Evolutionary conservation across 2,113 vertebrate species (phyloP).

Genomic region (Triplophysa tibetana): DNA sequence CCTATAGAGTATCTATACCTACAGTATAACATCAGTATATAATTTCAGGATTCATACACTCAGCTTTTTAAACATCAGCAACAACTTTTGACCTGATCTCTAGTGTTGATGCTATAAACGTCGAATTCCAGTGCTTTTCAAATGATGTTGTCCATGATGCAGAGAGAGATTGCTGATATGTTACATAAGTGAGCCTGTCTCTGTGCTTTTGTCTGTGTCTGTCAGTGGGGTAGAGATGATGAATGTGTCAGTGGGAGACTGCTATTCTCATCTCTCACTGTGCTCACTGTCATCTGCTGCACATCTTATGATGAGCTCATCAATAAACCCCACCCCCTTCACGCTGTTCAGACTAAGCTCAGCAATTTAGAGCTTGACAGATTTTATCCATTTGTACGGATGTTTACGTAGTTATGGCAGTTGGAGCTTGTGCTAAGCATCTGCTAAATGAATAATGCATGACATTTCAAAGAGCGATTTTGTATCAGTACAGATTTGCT

Average conservation of each 20-base stretch:
- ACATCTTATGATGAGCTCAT: conserved; percentile 51
- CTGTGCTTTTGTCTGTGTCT: conserved; percentile 37
- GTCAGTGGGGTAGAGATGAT: conserved; percentile 40
- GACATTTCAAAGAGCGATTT: neutral
- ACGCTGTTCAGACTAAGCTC: neutral
- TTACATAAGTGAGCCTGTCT: conserved; percentile 45
- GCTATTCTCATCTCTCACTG: conserved; percentile 38
- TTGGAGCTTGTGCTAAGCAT: neutral
- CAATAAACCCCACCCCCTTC: conserved; percentile 30
- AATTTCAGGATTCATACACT: neutral
- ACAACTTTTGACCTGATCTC: neutral
- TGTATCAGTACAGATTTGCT: neutral
- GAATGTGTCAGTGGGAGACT: conserved; percentile 48
- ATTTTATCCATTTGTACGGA: conserved; percentile 33
- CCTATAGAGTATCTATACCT: too few relatives aligned
- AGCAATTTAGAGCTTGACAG: conserved; percentile 17
- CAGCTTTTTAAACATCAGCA: neutral
- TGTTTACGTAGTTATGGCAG: conserved; percentile 11
- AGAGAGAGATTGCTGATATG: conserved; percentile 21
- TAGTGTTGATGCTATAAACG: neutral
- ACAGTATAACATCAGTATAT: too few relatives aligned
- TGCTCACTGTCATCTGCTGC: conserved; percentile 24
- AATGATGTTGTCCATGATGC: conserved; percentile 16
- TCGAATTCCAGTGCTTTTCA: neutral
- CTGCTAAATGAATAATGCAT: neutral